These are phyloP conservation scores for Oncopodura yosiiana DNA, from an alignment of 1,140 invertebrate genomes.

Conservation along the genomic window DNA sequence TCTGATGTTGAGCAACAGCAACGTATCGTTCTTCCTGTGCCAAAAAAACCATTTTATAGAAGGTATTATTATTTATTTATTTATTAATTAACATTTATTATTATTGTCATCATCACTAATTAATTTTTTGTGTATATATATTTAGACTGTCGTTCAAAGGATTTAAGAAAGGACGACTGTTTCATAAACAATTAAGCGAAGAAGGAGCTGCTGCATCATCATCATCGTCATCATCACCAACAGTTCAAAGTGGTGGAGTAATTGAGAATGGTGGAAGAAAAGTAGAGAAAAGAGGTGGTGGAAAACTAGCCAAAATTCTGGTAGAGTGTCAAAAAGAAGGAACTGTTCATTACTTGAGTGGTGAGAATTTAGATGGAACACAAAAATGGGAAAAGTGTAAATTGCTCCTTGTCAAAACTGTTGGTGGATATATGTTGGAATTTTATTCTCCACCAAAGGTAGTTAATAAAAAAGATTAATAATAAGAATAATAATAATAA, in stretches of 20 bases:
- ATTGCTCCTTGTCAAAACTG: constrained; percentile 77
- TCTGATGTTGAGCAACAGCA: constrained; percentile 1
- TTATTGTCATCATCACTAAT: background rate
- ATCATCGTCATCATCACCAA: constrained; percentile 42
- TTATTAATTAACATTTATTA: background rate
- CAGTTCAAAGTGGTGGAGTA: constrained; percentile 38
- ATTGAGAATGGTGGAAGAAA: constrained; percentile 34
- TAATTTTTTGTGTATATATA: constrained; percentile 40
- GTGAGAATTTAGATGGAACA: constrained; percentile 79
- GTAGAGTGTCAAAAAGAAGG: constrained; percentile 88
- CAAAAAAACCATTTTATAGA: constrained; percentile 31
- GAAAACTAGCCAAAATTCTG: constrained; percentile 78
- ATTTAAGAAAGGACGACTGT: constrained; percentile 65
- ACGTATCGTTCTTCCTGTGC: background rate
- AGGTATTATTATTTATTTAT: constrained; percentile 3
- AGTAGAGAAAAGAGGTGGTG: constrained; percentile 61
- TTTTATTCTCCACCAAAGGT: constrained; percentile 92
- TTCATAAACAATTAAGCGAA: constrained; percentile 84
- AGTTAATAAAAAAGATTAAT: constrained; percentile 8
- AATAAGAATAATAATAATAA: constrained; percentile 6
- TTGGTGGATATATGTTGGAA: constrained; percentile 70
- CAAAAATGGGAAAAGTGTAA: constrained; percentile 92
- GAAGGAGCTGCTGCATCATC: no score
- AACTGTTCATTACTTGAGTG: constrained; percentile 74
- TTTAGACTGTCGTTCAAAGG: constrained; percentile 81